A percentile compares a stretch with the other conserved stretches of the same genome.
Evolutionary conservation across 1,140 invertebrate species (phyloP).

Genomic region (Tachypleus tridentatus): DNA sequence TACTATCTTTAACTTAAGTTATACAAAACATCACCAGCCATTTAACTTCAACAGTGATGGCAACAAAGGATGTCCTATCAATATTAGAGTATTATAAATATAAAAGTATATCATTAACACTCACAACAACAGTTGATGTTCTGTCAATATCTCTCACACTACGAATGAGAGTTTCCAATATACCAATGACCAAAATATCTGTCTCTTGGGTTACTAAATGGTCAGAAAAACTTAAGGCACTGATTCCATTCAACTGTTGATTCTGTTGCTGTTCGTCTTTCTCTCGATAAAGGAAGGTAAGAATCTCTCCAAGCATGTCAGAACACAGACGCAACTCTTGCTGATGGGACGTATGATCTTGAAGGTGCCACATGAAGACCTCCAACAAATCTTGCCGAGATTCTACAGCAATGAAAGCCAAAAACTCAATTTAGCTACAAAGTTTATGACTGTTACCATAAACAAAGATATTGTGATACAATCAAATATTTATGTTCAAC

Average conservation of each 20-base stretch:
- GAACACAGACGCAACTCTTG: conserved; percentile 43
- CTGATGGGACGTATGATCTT: conserved; percentile 42
- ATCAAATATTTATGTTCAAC: too few species aligned
- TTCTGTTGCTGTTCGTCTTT: conserved; percentile 4
- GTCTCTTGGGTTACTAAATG: conserved; percentile 7
- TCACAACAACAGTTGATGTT: conserved; percentile 12
- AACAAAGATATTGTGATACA: too few species aligned
- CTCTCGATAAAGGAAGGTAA: conserved; percentile 53
- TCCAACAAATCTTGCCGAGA: neutral
- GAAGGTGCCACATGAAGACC: neutral
- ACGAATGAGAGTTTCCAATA: conserved; percentile 16
- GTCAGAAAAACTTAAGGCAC: too few species aligned
- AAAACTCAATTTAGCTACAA: too few species aligned
- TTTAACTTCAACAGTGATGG: too few species aligned
- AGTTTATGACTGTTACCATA: too few species aligned
- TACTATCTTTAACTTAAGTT: too few species aligned
- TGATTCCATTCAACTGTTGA: conserved; percentile 2
- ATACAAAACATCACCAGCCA: too few species aligned
- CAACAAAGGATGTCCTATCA: too few species aligned
- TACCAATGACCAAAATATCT: conserved; percentile 15
- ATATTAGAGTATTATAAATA: too few species aligned
- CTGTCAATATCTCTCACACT: conserved; percentile 15
- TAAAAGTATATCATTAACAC: neutral
- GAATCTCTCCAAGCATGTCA: conserved; percentile 73
- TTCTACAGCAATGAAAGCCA: too few species aligned